Conservation (phyloP, 2,888 invertebrate genomes). For the Lasioglossum zephyrum region DNA sequence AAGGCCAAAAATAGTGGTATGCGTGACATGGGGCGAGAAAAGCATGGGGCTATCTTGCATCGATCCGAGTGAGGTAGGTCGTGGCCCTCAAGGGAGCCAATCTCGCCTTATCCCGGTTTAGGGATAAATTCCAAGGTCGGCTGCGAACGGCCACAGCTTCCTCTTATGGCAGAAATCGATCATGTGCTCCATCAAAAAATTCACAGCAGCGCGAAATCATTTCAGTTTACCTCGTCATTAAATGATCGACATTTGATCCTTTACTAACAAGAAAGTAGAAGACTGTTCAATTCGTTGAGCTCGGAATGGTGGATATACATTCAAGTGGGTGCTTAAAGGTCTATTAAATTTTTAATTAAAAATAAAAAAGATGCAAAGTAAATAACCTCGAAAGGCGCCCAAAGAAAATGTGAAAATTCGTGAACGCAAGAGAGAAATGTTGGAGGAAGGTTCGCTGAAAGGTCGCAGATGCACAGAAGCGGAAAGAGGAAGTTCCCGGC, state of each 20-base stretch:
- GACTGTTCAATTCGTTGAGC: no score
- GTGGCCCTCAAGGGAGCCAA: conserved; percentile 75
- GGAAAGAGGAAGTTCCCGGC: neutral
- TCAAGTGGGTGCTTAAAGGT: no score
- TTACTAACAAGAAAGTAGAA: no score
- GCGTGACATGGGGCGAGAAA: conserved; percentile 73
- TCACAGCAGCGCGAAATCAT: neutral
- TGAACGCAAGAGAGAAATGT: neutral
- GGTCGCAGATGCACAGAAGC: neutral
- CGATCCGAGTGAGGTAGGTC: conserved; percentile 83
- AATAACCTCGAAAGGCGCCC: neutral
- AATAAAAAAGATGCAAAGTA: neutral
- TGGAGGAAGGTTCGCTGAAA: neutral
- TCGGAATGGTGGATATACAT: no score
- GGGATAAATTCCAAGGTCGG: conserved; percentile 83
- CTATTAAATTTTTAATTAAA: no score
- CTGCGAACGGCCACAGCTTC: conserved; percentile 51
- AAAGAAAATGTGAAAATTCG: neutral
- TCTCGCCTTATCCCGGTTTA: conserved; percentile 81
- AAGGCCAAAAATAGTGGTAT: conserved; percentile 70
- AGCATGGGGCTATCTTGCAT: conserved; percentile 79
- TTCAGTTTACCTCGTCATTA: neutral
- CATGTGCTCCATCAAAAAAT: neutral
- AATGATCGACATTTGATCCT: no score
- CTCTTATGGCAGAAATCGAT: neutral